A percentile compares a stretch with the other conserved stretches of the same genome.
Evolutionary conservation across 2,113 vertebrate genomes (phyloP).

Genomic region (Macquaria ambigua): DNA sequence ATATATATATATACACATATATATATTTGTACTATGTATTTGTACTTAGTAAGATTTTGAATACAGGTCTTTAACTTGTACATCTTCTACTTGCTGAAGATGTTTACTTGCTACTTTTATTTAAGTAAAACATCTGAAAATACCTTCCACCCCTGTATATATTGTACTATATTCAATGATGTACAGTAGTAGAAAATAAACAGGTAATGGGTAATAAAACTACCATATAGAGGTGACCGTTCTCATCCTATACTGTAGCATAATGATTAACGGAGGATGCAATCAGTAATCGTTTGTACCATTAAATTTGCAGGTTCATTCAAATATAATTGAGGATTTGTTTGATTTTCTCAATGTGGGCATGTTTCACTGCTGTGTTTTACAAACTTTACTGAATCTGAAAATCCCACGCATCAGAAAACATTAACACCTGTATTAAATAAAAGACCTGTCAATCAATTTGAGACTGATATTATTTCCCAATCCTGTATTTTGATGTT

Average conservation of each 20-base stretch:
- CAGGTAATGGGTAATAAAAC: neutral
- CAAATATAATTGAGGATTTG: neutral
- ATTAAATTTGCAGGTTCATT: neutral
- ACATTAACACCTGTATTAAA: neutral
- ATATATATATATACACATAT: no score
- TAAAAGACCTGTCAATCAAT: neutral
- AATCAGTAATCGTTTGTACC: neutral
- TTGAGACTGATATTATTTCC: neutral
- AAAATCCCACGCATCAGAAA: neutral
- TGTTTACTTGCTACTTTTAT: neutral
- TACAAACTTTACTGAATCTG: neutral
- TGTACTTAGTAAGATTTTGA: no score
- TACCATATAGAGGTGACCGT: neutral
- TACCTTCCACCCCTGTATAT: neutral
- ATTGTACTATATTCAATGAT: neutral
- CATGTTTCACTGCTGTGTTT: neutral
- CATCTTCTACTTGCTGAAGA: neutral
- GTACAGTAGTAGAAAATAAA: neutral
- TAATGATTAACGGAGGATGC: neutral
- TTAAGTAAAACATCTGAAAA: neutral
- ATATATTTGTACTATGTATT: no score
- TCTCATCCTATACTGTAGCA: neutral
- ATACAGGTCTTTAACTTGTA: no score
- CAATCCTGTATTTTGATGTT: neutral
- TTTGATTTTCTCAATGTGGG: neutral